Conservation (phyloP, 2,888 invertebrate species). For the Empis livida region DNA sequence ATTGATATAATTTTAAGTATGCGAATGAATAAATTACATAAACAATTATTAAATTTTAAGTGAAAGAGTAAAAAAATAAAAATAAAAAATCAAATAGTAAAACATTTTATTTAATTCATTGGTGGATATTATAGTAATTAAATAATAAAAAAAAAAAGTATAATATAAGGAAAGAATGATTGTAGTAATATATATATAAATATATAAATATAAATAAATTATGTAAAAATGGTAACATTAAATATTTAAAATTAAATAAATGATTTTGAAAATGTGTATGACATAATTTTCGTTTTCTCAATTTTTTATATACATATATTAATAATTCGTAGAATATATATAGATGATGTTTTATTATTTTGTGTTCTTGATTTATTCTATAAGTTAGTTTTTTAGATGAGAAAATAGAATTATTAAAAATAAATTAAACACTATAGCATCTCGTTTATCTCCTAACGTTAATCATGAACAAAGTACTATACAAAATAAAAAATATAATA, state of each 20-base stretch:
- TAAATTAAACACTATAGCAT: too few relatives aligned
- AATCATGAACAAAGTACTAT: too few relatives aligned
- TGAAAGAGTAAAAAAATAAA: background rate
- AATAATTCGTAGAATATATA: too few relatives aligned
- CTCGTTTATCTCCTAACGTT: too few relatives aligned
- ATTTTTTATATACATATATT: too few relatives aligned
- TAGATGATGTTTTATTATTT: too few relatives aligned
- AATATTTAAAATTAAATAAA: slow-evolving; percentile 2
- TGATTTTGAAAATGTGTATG: slow-evolving; percentile 2
- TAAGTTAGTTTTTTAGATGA: too few relatives aligned
- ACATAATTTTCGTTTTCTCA: background rate
- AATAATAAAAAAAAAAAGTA: background rate
- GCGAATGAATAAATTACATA: background rate
- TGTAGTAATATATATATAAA: slow-evolving; percentile 1
- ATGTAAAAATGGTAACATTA: background rate
- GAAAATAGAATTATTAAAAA: too few relatives aligned
- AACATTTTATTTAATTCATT: slow-evolving; percentile 1
- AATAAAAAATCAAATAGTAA: background rate
- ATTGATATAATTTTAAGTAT: too few relatives aligned
- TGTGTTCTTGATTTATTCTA: too few relatives aligned
- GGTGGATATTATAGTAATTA: slow-evolving; percentile 2
- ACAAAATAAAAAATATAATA: too few relatives aligned
- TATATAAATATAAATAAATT: background rate
- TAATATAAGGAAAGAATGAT: background rate
- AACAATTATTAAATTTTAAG: background rate